A percentile compares a stretch with the other conserved stretches of the same genome.
These are phyloP conservation scores for Pseudolaguvia tuberculata DNA, from an alignment of 2,113 vertebrate species.

Conservation along the genomic window DNA sequence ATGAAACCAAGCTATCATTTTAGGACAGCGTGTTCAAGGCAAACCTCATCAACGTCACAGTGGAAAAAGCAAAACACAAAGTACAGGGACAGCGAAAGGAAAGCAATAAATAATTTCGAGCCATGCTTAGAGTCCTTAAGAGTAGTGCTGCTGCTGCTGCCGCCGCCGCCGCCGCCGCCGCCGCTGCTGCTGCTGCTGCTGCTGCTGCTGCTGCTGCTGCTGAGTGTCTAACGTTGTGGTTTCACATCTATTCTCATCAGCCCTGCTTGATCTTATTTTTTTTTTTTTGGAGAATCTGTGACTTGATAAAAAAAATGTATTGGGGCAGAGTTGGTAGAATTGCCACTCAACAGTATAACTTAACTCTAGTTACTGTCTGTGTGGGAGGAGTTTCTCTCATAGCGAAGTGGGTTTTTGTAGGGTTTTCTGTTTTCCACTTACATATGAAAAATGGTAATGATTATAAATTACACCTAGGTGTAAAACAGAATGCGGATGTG, in stretches of 20 bases:
- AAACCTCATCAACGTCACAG: not conserved
- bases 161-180: too few relatives aligned
- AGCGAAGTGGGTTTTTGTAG: not conserved
- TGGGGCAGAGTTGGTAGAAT: not conserved
- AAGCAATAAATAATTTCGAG: constrained; percentile 5
- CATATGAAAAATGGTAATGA: not conserved
- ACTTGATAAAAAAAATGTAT: not conserved
- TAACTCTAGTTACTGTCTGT: not conserved
- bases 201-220: too few relatives aligned
- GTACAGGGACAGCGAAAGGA: not conserved
- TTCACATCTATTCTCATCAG: not conserved
- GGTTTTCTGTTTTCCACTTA: not conserved
- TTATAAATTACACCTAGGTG: not conserved
- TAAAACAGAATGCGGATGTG: too few relatives aligned
- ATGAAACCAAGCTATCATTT: constrained; percentile 20
- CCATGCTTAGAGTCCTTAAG: constrained; percentile 4
- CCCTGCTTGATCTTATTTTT: not conserved
- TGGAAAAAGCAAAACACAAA: constrained; percentile 24
- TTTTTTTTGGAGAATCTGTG: not conserved
- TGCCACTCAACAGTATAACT: not conserved
- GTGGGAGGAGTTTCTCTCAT: not conserved
- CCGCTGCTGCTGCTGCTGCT: too few relatives aligned
- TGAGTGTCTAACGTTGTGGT: not conserved
- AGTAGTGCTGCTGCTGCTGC: too few relatives aligned
- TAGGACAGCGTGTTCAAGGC: constrained; percentile 19